A percentile compares a stretch with the other conserved stretches of the same genome.
phyloP scores from a whole-genome alignment of 2,888 invertebrate genomes.

The Ophion slaviceki region DNA sequence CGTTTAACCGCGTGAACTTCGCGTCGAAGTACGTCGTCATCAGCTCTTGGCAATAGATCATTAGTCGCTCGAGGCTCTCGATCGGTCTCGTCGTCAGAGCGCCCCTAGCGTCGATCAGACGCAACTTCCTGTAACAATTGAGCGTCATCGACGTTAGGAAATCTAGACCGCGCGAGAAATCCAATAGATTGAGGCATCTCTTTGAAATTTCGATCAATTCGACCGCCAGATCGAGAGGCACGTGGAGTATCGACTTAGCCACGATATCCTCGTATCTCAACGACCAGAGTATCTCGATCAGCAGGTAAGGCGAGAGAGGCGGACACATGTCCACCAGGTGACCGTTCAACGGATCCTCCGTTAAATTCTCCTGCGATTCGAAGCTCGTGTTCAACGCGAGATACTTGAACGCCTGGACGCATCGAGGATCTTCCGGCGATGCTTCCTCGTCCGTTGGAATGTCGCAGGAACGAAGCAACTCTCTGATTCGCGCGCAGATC shows the following conservation, averaged over 20 bases:
- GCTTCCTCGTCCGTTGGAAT: constrained; percentile 55
- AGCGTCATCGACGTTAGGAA: constrained; percentile 65
- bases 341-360: constrained; percentile 75
- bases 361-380: constrained; percentile 73
- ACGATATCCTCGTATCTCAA: constrained; percentile 77
- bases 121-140: constrained; percentile 73
- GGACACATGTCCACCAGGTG: constrained; percentile 78
- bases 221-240: constrained; percentile 77
- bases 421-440: constrained; percentile 47
- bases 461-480: constrained; percentile 56
- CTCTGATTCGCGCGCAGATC: constrained; percentile 66
- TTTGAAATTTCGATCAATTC: constrained; percentile 74
- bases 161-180: constrained; percentile 70
- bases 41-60: constrained; percentile 73
- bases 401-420: constrained; percentile 73
- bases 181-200: constrained; percentile 72
- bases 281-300: constrained; percentile 77
- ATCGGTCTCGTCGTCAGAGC: constrained; percentile 69
- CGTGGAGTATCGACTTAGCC: constrained; percentile 73
- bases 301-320: constrained; percentile 77
- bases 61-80: constrained; percentile 67
- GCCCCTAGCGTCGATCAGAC: constrained; percentile 66
- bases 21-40: constrained; percentile 68
- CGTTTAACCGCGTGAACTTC: constrained; percentile 66
- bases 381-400: constrained; percentile 79